These are phyloP conservation scores for Chloropsis cyanopogon DNA, from an alignment of 2,113 vertebrate genomes.

Conservation along the genomic window DNA sequence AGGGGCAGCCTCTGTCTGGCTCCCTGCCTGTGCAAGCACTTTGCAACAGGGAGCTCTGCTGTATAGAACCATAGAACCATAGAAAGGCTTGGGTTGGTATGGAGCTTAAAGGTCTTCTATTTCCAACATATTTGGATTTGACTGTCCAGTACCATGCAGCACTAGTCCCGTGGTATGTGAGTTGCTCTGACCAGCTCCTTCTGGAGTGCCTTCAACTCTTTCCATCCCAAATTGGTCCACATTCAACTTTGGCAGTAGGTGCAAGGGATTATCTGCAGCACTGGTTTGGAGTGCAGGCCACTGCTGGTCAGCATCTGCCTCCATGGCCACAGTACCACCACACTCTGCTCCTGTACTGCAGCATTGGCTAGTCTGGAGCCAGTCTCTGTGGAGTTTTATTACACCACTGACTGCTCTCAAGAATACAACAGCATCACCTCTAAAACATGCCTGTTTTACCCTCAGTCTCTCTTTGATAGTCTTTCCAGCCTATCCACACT, in stretches of 20 bases:
- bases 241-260: not conserved
- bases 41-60: not conserved
- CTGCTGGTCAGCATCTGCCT: not conserved
- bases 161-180: not conserved
- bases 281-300: not conserved
- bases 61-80: not conserved
- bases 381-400: not conserved
- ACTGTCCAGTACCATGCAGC: not conserved
- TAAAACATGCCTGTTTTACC: not conserved
- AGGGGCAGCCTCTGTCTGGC: not conserved
- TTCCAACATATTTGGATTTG: not conserved
- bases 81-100: not conserved
- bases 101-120: not conserved
- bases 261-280: not conserved
- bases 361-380: not conserved
- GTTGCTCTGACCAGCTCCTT: not conserved
- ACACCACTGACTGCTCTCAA: rapidly evolving
- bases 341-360: not conserved
- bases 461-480: not conserved
- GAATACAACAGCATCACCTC: not conserved
- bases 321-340: not conserved
- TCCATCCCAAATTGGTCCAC: no score
- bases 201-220: not conserved
- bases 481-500: not conserved
- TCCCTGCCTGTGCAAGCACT: not conserved